phyloP scores from a whole-genome alignment of 92 coral and sea anemone genomes.

The Plumapathes pennacea region DNA sequence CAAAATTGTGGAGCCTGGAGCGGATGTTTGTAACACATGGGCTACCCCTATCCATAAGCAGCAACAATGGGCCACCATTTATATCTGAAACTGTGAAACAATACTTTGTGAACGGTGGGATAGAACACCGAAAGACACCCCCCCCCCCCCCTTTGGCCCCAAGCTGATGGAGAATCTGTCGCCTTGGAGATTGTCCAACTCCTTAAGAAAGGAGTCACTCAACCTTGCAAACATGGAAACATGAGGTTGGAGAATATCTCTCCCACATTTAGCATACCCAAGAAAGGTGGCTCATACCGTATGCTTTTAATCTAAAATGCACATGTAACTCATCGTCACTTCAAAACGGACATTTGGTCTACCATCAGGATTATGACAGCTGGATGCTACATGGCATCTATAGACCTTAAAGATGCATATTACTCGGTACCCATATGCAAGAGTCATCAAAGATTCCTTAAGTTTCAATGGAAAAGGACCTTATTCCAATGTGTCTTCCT shows the following conservation, averaged over 20 bases:
- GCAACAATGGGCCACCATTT: slow-evolving; percentile 54
- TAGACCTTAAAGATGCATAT: slow-evolving; percentile 32
- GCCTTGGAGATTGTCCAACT: slow-evolving; percentile 30
- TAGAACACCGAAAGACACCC: slow-evolving; percentile 38
- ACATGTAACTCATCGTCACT: slow-evolving; percentile 27
- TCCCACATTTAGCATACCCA: slow-evolving; percentile 19
- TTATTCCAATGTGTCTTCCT: slow-evolving; percentile 6
- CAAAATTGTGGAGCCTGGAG: no score
- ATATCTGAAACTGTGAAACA: slow-evolving; percentile 44
- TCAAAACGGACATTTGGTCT: slow-evolving; percentile 26
- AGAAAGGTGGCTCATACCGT: slow-evolving; percentile 48
- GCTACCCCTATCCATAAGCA: slow-evolving; percentile 28
- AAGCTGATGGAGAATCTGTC: no score
- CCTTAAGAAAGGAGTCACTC: slow-evolving; percentile 10
- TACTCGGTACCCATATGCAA: slow-evolving; percentile 17
- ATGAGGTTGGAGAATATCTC: slow-evolving; percentile 24
- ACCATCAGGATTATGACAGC: slow-evolving; percentile 28
- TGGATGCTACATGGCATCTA: slow-evolving; percentile 42
- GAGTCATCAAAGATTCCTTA: slow-evolving; percentile 13
- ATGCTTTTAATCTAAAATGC: slow-evolving; percentile 39
- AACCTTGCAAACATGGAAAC: neutral
- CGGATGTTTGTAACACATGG: slow-evolving; percentile 57
- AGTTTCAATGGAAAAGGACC: slow-evolving; percentile 7
- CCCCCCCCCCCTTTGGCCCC: slow-evolving; percentile 50
- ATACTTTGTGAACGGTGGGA: slow-evolving; percentile 46